These are phyloP conservation scores for Tenthredo livida DNA, from an alignment of 2,888 invertebrate species.

Conservation along the genomic window DNA sequence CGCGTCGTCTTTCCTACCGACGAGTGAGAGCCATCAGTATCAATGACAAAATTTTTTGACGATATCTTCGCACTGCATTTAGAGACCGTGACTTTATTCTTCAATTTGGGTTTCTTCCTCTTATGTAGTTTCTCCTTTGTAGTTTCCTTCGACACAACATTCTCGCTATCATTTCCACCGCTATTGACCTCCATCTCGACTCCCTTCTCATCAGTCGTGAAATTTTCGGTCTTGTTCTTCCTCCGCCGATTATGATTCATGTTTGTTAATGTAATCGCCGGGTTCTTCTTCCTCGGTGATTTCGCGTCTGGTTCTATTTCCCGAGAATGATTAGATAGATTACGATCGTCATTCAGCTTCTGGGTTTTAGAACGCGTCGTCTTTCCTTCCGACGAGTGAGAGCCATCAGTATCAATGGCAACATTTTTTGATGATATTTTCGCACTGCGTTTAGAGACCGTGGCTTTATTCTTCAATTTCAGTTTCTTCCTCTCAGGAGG, in stretches of 20 bases:
- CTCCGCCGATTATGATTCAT: background rate
- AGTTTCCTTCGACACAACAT: no score
- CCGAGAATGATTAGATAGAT: background rate
- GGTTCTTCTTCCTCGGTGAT: background rate
- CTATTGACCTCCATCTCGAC: no score
- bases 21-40: background rate
- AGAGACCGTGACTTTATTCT: background rate
- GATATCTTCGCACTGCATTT: background rate
- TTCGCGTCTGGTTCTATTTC: background rate
- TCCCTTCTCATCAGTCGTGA: no score
- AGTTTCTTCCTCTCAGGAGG: background rate
- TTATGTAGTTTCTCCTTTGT: background rate
- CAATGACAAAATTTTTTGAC: background rate
- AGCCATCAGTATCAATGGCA: background rate
- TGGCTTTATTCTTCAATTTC: background rate
- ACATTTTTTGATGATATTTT: background rate
- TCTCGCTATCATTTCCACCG: no score
- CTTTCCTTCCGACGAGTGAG: background rate
- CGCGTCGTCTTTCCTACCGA: background rate
- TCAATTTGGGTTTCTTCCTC: background rate
- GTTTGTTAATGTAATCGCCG: background rate
- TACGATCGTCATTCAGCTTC: background rate
- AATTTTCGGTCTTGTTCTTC: no score
- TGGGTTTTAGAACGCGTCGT: background rate
- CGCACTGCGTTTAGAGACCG: background rate